phyloP scores from a whole-genome alignment of 1,140 invertebrate species.

The Anadara kagoshimensis region DNA sequence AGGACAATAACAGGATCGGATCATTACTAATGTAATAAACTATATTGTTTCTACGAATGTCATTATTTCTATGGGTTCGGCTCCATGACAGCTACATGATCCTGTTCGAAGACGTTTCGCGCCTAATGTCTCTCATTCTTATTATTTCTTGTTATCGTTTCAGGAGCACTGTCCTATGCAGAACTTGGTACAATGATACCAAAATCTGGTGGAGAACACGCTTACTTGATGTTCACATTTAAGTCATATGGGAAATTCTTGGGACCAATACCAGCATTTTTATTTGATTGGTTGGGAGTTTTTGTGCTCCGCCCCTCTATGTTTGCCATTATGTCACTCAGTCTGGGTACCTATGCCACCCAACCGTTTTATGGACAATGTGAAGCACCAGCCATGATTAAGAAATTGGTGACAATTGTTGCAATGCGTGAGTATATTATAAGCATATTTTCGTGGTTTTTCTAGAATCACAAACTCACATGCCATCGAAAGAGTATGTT shows the following conservation, averaged over 20 bases:
- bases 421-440: constrained; percentile 61
- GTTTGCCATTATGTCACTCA: constrained; percentile 93
- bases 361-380: constrained; percentile 84
- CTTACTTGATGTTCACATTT: constrained; percentile 65
- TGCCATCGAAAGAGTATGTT: background rate
- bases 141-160: too few relatives aligned
- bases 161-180: constrained; percentile 87
- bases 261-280: constrained; percentile 64
- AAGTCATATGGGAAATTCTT: constrained; percentile 46
- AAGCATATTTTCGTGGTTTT: background rate
- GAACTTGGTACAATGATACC: constrained; percentile 82
- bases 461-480: background rate
- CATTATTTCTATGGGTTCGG: too few relatives aligned
- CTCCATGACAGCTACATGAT: too few relatives aligned
- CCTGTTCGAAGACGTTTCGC: too few relatives aligned
- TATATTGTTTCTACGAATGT: too few relatives aligned
- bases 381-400: constrained; percentile 47
- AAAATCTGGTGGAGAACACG: constrained; percentile 68
- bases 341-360: constrained; percentile 93
- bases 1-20: too few relatives aligned
- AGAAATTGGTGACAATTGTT: constrained; percentile 54
- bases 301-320: constrained; percentile 79
- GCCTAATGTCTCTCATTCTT: too few relatives aligned
- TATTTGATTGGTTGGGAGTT: constrained; percentile 60
- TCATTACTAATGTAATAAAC: too few relatives aligned